Base-by-base conservation (phyloP, 2,888 invertebrate species). In the Axea sp. region DNA sequence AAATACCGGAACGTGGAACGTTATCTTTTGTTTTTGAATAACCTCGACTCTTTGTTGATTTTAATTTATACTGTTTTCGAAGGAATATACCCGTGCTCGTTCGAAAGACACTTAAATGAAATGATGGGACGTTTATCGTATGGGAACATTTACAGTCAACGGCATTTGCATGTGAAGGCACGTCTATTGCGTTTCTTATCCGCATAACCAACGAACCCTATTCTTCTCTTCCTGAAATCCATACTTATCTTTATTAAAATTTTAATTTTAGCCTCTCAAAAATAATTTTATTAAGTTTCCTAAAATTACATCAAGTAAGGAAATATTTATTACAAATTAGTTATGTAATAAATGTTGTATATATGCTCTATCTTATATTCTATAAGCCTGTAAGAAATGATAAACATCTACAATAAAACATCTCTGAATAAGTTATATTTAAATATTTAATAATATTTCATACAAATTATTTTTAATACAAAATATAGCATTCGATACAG, bases 131-230 rank as follows among this genome's bases (percentile, higher is more conserved):
- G 83, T 84, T 84, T 83, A 83, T 85, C 83, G 83, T 78, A 78
- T 57, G 80, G 83, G 84, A 84, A 83, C 85, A 83, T 85, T 85
- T 85, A 84, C 83, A 82, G 69, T 77, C 39, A 31, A 41, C 65
- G 62, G 74, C 77, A 85, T 85, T 85, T 85, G 82, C 84, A 85
- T 84, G 83, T 78, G 83, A 85, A 85, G 83, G 80, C 74, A 67
- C 64, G 22, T 30, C 41, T 68, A 64, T 71, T 60, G 14, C 55
- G 39, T 68, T 71, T 53, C 59, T 72, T 64, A 71, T 67, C 69
- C 53, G 55, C 19, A 33, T 76, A 75, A 59, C 71, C 73, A 60
- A 26, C 49, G 45, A 43, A 37, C 67, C 9, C 55, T 59, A 64
- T 39, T 62, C 30, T 19, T 47, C 51, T 47, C 35, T 15, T 8